These are phyloP conservation scores for Bagarius yarrelli DNA, from an alignment of 2,113 vertebrate genomes.

Conservation along the genomic window DNA sequence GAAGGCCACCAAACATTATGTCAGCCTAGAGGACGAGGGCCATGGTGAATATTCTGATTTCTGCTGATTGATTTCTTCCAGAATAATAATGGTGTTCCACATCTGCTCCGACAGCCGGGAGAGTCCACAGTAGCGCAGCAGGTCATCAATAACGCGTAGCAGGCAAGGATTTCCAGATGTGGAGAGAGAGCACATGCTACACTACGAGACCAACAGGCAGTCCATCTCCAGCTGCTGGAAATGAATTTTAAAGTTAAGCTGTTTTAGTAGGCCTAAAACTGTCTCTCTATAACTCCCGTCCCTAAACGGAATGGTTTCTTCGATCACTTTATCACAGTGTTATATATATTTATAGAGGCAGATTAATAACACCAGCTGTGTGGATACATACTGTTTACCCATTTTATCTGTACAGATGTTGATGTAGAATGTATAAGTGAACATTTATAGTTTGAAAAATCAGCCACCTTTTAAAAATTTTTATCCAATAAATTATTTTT, in stretches of 20 bases:
- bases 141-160: constrained; percentile 3
- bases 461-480: too few relatives aligned
- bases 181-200: background rate
- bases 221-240: constrained; percentile 16
- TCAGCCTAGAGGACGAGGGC: background rate
- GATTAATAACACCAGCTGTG: background rate
- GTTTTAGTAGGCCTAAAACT: background rate
- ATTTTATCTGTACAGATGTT: background rate
- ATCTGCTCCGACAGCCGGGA: background rate
- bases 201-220: constrained; percentile 6
- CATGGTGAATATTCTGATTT: background rate
- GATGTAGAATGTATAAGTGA: background rate
- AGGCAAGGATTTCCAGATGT: constrained; percentile 13
- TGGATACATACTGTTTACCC: background rate
- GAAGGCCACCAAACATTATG: background rate
- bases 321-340: background rate
- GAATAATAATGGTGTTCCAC: background rate
- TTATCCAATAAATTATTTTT: too few relatives aligned
- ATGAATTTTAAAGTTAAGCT: constrained; percentile 24
- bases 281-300: background rate
- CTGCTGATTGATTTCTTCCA: background rate
- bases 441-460: too few relatives aligned
- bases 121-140: background rate
- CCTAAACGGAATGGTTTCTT: background rate
- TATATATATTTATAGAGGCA: background rate